Percentiles rank a stretch among this genome's conserved stretches.
Evolutionary conservation across 92 coral and sea anemone genomes (phyloP).

Genomic region (Hydrozoanthus gracilis): DNA sequence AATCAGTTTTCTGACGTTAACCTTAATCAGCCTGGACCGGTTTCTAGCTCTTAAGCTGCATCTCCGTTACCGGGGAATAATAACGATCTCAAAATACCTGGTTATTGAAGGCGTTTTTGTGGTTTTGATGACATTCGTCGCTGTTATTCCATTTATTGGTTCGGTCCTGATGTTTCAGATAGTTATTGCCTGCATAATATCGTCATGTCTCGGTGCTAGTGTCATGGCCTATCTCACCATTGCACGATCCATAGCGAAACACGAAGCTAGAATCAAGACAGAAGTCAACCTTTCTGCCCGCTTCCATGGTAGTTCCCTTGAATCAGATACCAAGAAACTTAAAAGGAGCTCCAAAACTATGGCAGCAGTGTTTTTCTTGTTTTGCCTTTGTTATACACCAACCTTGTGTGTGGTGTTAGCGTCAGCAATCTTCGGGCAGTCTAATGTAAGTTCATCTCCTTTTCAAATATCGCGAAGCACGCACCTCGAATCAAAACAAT

Average conservation of each 20-base stretch:
- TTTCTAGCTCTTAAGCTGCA: constrained; percentile 37
- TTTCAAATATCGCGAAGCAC: constrained; percentile 2
- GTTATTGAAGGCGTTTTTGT: constrained; percentile 17
- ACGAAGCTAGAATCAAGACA: constrained; percentile 15
- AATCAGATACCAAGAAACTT: not conserved
- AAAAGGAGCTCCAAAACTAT: constrained; percentile 26
- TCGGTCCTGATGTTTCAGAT: constrained; percentile 14
- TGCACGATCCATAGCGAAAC: constrained; percentile 36
- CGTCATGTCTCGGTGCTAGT: constrained; percentile 8
- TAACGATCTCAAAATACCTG: constrained; percentile 35
- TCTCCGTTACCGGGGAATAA: constrained; percentile 29
- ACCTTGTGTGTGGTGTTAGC: constrained; percentile 39
- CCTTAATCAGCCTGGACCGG: constrained; percentile 36
- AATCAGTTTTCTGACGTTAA: constrained; percentile 38
- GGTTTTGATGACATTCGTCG: constrained; percentile 1
- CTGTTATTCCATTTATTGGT: constrained; percentile 8
- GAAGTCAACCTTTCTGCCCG: not conserved
- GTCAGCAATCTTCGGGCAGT: not conserved
- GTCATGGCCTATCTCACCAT: constrained; percentile 9
- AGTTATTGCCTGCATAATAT: constrained; percentile 20
- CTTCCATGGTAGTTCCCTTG: not conserved
- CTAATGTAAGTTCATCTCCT: not conserved
- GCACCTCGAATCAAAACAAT: constrained; percentile 3
- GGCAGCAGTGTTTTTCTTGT: constrained; percentile 35
- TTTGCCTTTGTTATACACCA: constrained; percentile 40